Evolutionary conservation across 64 coral and sea anemone species (phyloP), one percentile per base, ranked within the genome.

Genomic region (Exaiptasia diaphana): DNA sequence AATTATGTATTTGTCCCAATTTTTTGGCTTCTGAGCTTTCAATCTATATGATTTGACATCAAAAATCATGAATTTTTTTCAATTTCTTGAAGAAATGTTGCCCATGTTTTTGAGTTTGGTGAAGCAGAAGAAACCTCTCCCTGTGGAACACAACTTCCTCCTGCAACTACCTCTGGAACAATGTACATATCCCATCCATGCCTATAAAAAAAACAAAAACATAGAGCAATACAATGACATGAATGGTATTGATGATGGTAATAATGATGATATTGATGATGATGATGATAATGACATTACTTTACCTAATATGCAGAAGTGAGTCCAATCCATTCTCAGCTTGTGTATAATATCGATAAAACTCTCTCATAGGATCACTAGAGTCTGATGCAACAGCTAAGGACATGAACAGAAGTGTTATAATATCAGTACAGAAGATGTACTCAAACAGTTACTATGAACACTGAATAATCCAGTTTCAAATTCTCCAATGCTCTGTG

Each of bases 261-360:
- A n/a, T n/a, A n/a, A n/a, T n/a, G n/a, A n/a, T n/a, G n/a, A n/a
- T n/a, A n/a, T n/a, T n/a, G n/a, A n/a, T n/a, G n/a, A n/a, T n/a
- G n/a, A n/a, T n/a, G n/a, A n/a, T n/a, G n/a, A n/a, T n/a, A n/a
- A n/a, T n/a, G n/a, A n/a, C n/a, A n/a, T n/a, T n/a, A n/a, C n/a
- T n/a, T 34, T 70, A 99, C 95, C 95, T 92, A 52, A 99, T 88
- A 41, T 99, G 90, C 6, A 99, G n/a, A 0, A 99, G 76, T 23
- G 80, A 88, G 13, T 62, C 83, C 17, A 93, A n/a, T 22, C 85
- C 83, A 24, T 89, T 48, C 22, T 99, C 90, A 36, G 75, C 89
- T 85, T 99, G 95, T 26, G 75, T 78, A 38, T 99, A 99, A 35
- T 85, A 99, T 31, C 81, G 87, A 35, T 73, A 73, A 38, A 99